These are phyloP conservation scores for Vannuccia rotundouncinata DNA, from an alignment of 2,888 invertebrate genomes.

Conservation along the genomic window DNA sequence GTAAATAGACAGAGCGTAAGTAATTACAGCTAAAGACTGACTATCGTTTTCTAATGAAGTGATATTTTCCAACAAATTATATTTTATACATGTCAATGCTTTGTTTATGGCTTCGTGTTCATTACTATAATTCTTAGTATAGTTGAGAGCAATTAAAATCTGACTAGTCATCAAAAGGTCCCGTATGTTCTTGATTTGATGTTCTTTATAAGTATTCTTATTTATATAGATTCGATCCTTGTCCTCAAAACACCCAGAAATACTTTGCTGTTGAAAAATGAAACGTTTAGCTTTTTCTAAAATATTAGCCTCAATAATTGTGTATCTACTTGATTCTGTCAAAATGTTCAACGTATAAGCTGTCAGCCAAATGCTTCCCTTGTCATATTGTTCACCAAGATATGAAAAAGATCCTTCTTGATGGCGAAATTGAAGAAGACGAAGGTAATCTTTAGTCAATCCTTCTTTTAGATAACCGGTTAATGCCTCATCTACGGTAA, in stretches of 20 bases:
- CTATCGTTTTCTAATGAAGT: neutral
- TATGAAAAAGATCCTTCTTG: neutral
- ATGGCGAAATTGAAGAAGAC: neutral
- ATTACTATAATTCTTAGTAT: neutral
- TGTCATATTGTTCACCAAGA: neutral
- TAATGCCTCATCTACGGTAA: neutral
- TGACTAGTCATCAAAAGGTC: neutral
- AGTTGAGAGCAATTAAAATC: neutral
- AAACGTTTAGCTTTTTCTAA: neutral
- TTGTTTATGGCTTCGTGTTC: neutral
- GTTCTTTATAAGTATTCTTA: neutral
- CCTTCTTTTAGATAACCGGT: neutral
- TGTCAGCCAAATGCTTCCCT: neutral
- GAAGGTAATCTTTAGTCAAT: neutral
- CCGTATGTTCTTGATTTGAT: neutral
- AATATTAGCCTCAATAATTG: neutral
- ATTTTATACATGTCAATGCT: neutral
- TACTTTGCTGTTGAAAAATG: neutral
- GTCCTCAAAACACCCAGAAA: neutral
- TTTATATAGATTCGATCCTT: neutral
- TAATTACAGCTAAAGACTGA: neutral
- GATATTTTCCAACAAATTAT: neutral
- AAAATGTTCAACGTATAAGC: neutral
- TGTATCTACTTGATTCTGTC: neutral
- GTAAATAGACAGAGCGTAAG: neutral